These are phyloP conservation scores for Thymelicus lineola DNA, from an alignment of 2,888 invertebrate genomes.

Conservation along the genomic window DNA sequence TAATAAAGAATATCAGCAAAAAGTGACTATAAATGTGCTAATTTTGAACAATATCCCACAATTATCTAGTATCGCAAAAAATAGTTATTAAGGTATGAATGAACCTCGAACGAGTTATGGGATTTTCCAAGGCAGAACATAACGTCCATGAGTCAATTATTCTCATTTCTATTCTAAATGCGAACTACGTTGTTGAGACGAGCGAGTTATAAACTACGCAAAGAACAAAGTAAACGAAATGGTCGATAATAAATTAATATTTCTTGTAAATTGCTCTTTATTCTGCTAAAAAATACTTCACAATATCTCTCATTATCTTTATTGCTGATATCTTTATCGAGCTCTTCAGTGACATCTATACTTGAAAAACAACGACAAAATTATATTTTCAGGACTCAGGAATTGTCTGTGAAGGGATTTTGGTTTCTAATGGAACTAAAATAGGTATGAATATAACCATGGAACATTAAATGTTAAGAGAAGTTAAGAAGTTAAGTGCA, in stretches of 20 bases:
- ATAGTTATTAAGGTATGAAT: neutral
- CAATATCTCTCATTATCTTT: neutral
- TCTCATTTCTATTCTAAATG: neutral
- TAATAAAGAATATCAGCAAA: too few relatives aligned
- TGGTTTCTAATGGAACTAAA: too few relatives aligned
- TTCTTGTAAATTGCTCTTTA: neutral
- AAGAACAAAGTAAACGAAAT: neutral
- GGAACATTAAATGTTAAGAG: too few relatives aligned
- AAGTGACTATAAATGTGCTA: too few relatives aligned
- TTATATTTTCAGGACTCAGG: too few relatives aligned
- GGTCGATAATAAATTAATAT: neutral
- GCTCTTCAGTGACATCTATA: too few relatives aligned
- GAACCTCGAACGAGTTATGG: neutral
- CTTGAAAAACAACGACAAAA: too few relatives aligned
- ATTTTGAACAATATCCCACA: too few relatives aligned
- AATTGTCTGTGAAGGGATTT: too few relatives aligned
- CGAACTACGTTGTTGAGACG: neutral
- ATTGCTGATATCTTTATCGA: neutral
- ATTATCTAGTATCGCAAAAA: neutral
- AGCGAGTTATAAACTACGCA: neutral
- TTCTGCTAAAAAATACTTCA: neutral
- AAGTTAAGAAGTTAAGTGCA: too few relatives aligned
- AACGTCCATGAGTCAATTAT: neutral
- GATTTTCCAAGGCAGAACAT: neutral
- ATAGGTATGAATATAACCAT: too few relatives aligned